Evolutionary conservation across 2,888 invertebrate genomes (phyloP), one percentile per base, ranked within the genome.

Genomic region (Leucophenga montana): DNA sequence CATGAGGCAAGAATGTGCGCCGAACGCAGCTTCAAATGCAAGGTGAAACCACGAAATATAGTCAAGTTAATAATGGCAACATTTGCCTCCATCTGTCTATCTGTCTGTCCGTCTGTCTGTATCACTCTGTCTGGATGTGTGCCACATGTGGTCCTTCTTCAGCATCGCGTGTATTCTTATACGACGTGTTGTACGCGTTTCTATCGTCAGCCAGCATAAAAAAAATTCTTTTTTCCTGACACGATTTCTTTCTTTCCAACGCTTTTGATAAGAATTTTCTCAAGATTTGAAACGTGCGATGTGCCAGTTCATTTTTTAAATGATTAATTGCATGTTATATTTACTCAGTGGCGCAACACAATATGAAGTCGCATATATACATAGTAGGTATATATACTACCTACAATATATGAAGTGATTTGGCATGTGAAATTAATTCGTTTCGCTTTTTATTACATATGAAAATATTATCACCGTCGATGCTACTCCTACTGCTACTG

Each of bases 41-140:
- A 61, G 4, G 39, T 61, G 65, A 67, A 56, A 67, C 67, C 67
- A 67, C 56, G 56, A 67, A 56, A 67, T 67, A 56, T 67, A 44
- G 67, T 56, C 54, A 27, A 67, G 56, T 67, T 67, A 54, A 67
- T 67, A 67, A 67, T 22, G 67, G 39, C 39, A 39, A 39, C 39
- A 39, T 39, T 39, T 39, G 39, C 39, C 9, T 5, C n/a, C 2
- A 6, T 4, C 46, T 46, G 46, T 4, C 46, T n/a, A 16, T n/a
- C 50, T 50, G 50, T 16, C 50, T 50, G 50, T 5, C 50, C 8
- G 50, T 50, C 50, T 50, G 27, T 27, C 27, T 27, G 4, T 27
- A 27, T 27, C 27, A 27, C 27, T 27, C 4, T 27, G 46, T 46
- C 46, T 46, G 27, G 3, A 2, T 39, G 39, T 39, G 9, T 39